A percentile compares a stretch with the other conserved stretches of the same genome.
Conservation (phyloP, 2,888 invertebrate genomes). For the Tinea semifulvella region DNA sequence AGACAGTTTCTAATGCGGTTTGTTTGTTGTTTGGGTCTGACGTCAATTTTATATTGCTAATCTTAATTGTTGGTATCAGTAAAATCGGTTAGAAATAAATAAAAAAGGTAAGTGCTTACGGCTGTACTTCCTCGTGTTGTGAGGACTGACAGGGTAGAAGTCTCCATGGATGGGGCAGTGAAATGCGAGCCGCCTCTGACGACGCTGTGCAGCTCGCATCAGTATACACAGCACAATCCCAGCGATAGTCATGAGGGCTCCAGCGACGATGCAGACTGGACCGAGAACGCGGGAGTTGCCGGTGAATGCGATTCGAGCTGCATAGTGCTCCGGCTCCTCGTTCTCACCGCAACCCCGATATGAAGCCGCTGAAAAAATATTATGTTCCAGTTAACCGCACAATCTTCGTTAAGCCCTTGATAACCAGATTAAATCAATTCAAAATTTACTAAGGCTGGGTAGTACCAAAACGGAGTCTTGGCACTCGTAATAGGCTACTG, state of each 20-base stretch:
- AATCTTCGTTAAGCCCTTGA: too few relatives aligned
- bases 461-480: too few relatives aligned
- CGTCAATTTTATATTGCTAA: too few relatives aligned
- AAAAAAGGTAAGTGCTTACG: constrained; percentile 49
- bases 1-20: too few relatives aligned
- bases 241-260: constrained; percentile 74
- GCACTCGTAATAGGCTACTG: too few relatives aligned
- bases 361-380: constrained; percentile 68
- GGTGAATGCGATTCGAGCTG: constrained; percentile 75
- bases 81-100: too few relatives aligned
- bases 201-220: constrained; percentile 71
- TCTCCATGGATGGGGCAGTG: constrained; percentile 82
- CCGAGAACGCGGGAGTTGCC: constrained; percentile 78
- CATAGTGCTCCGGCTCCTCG: constrained; percentile 77
- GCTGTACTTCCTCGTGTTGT: constrained; percentile 59
- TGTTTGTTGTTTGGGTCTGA: too few relatives aligned
- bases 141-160: constrained; percentile 78
- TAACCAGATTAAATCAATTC: too few relatives aligned
- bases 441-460: too few relatives aligned
- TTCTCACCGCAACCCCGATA: constrained; percentile 77
- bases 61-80: too few relatives aligned
- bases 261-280: constrained; percentile 77
- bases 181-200: constrained; percentile 76
- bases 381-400: too few relatives aligned
- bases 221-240: constrained; percentile 73